Evolutionary conservation across 1,140 invertebrate genomes (phyloP).

Genomic region (Chymomyza costata): DNA sequence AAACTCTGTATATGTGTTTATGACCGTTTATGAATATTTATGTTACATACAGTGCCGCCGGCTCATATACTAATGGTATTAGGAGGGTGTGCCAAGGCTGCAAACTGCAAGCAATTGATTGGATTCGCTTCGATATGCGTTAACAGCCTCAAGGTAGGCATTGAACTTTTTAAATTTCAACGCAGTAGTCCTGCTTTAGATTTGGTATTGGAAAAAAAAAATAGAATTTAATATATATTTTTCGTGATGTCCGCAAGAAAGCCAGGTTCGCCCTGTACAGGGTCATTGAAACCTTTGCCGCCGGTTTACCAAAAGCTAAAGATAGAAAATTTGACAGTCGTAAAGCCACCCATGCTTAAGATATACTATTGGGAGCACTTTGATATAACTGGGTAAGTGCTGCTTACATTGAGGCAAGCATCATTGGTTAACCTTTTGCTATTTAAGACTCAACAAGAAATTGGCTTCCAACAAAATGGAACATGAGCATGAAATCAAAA

Average conservation of each 20-base stretch:
- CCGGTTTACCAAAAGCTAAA: slow-evolving; percentile 51
- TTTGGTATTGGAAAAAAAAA: too few relatives aligned
- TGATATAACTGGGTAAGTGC: slow-evolving; percentile 48
- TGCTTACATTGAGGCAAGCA: neutral
- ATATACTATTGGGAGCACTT: slow-evolving; percentile 66
- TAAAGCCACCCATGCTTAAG: slow-evolving; percentile 55
- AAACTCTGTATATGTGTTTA: slow-evolving; percentile 1
- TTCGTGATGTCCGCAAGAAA: too few relatives aligned
- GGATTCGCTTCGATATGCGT: too few relatives aligned
- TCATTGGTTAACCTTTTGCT: too few relatives aligned
- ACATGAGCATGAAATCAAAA: slow-evolving; percentile 40
- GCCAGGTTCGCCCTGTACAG: slow-evolving; percentile 31
- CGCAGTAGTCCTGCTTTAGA: too few relatives aligned
- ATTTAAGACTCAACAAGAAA: slow-evolving; percentile 54
- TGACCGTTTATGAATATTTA: slow-evolving; percentile 21
- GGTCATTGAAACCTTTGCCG: neutral
- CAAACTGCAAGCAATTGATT: neutral
- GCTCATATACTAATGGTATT: slow-evolving; percentile 9
- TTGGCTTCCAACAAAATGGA: slow-evolving; percentile 37
- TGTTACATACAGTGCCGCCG: slow-evolving; percentile 1
- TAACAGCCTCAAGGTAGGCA: too few relatives aligned
- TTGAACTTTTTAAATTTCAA: too few relatives aligned
- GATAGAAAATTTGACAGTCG: slow-evolving; percentile 58
- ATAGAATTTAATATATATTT: too few relatives aligned
- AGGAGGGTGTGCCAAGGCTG: slow-evolving; percentile 5